phyloP scores from a whole-genome alignment of 1,140 invertebrate species.

The Drosophila watanabei region DNA sequence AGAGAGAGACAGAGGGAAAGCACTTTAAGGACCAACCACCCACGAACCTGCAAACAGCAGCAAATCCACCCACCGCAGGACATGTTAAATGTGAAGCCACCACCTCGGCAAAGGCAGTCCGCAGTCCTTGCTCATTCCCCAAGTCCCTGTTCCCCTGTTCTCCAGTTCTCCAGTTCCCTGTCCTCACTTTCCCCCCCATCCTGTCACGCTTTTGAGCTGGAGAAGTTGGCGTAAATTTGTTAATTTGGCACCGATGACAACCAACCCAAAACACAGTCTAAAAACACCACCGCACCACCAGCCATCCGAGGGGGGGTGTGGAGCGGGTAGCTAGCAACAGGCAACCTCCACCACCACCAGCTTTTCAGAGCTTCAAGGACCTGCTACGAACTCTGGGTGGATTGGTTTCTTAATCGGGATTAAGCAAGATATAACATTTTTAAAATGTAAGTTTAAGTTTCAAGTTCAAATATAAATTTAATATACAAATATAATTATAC shows the following conservation, averaged over 20 bases:
- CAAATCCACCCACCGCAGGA: conserved; percentile 63
- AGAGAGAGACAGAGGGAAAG: neutral
- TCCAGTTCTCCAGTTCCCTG: neutral
- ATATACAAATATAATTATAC: too few relatives aligned
- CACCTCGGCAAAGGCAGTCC: conserved; percentile 13
- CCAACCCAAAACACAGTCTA: conserved; percentile 44
- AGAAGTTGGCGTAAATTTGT: conserved; percentile 85
- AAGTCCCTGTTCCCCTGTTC: neutral
- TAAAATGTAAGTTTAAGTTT: neutral
- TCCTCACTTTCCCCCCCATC: neutral
- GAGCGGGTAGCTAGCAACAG: conserved; percentile 58
- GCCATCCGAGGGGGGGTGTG: too few relatives aligned
- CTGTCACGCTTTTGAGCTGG: conserved; percentile 62
- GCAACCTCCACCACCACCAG: conserved; percentile 31
- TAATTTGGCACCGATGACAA: conserved; percentile 85
- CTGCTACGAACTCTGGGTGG: conserved; percentile 1
- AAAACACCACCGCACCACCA: conserved; percentile 23
- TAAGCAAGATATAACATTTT: neutral
- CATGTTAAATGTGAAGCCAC: conserved; percentile 79
- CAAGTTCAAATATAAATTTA: neutral
- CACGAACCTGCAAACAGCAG: conserved; percentile 11
- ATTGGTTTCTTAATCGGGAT: neutral
- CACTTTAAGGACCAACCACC: conserved; percentile 44
- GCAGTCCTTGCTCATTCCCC: conserved; percentile 1
- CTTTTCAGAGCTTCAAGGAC: conserved; percentile 19